Evolutionary conservation across 1,140 invertebrate species (phyloP).

Genomic region (Dryas iulia): DNA sequence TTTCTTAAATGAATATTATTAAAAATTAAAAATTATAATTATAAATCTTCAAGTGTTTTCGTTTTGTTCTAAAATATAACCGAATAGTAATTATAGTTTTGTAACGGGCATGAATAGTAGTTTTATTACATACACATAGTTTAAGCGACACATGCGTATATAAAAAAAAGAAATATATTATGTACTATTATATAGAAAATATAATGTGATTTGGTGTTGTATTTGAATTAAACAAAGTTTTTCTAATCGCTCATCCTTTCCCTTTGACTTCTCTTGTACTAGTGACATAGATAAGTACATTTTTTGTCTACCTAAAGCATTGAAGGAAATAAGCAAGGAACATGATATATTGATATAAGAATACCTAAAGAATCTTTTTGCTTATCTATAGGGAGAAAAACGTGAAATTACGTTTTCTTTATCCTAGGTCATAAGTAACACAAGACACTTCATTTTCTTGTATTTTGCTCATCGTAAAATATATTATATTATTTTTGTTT

Average conservation of each 20-base stretch:
- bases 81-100: constrained; percentile 35
- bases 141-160: constrained; percentile 61
- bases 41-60: constrained; percentile 43
- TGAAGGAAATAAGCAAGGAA: no score
- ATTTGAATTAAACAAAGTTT: constrained; percentile 78
- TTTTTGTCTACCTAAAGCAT: no score
- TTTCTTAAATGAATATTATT: constrained; percentile 60
- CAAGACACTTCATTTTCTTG: no score
- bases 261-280: constrained; percentile 39
- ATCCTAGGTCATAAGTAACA: no score
- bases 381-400: no score
- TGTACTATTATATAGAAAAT: constrained; percentile 79
- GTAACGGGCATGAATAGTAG: constrained; percentile 35
- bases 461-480: no score
- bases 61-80: constrained; percentile 21
- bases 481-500: no score
- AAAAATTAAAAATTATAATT: constrained; percentile 41
- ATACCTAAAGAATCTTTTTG: no score
- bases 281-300: no score
- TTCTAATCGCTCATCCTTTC: constrained; percentile 70
- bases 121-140: constrained; percentile 48
- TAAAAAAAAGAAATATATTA: constrained; percentile 56
- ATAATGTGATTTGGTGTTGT: constrained; percentile 80
- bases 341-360: no score
- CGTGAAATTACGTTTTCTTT: no score